Evolutionary conservation across 2,113 vertebrate species (phyloP).

Genomic region (Menura novaehollandiae): DNA sequence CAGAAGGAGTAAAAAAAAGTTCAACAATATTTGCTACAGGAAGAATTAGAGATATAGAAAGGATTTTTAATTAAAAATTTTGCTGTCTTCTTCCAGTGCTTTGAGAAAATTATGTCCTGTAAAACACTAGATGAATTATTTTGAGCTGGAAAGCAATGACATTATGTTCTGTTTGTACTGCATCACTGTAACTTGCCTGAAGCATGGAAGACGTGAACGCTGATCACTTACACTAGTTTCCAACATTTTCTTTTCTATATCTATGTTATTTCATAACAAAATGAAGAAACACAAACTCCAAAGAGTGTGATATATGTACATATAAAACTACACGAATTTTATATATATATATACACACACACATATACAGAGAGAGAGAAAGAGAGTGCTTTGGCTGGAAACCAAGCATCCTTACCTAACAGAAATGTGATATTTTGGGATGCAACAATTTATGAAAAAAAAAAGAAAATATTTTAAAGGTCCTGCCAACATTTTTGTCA

Average conservation of each 20-base stretch:
- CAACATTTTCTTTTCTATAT: background rate
- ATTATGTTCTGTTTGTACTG: background rate
- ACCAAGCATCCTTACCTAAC: background rate
- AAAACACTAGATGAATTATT: background rate
- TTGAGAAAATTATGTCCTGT: background rate
- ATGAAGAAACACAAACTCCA: background rate
- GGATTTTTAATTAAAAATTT: background rate
- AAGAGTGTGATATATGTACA: background rate
- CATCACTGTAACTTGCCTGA: background rate
- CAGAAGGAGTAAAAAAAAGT: background rate
- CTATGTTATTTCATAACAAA: background rate
- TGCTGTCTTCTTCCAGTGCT: background rate
- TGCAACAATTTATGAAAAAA: background rate
- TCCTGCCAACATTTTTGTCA: background rate
- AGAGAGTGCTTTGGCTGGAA: background rate
- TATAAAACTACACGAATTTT: background rate
- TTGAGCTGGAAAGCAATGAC: background rate
- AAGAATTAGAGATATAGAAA: background rate
- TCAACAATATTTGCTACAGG: background rate
- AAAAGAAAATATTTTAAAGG: background rate
- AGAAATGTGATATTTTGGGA: background rate
- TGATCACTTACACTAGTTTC: background rate
- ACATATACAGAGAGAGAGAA: background rate
- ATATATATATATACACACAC: accelerated
- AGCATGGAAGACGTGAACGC: background rate